Base-by-base conservation (phyloP, 92 coral and sea anemone species). In the Umimayanthus kanabou region DNA sequence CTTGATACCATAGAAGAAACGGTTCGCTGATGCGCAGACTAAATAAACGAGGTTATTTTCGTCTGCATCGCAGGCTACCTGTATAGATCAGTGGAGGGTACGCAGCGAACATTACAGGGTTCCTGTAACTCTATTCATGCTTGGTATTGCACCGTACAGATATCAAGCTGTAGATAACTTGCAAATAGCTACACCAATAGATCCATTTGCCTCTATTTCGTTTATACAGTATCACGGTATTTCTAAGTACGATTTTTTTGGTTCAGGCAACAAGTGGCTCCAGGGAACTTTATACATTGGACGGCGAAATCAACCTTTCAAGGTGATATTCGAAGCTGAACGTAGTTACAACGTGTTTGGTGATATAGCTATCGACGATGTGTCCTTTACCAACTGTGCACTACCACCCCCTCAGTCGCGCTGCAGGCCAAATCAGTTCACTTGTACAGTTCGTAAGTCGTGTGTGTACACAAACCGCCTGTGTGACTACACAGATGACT, bases 401-500 rank as follows among this genome's bases (percentile, higher is more conserved):
- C 85, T 97, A 23, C 99, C 99, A 1, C 99, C 96, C 0, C 89
- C 93, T 26, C 84, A 64, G 23, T 25, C 76, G 10, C 88, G 81
- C 15, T 97, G 99, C 78, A 50, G 81, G 42, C 71, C 80, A 61
- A 85, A 89, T 58, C 94, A 97, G 77, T 93, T 91, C 88, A 91
- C 92, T 18, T 97, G 99, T 75, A 50, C 93, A 9, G 82, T 89
- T 18, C 82, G 96, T 20, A 92, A 92, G 39, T 92, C 99, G 4
- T 97, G 99, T 72, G 89, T 95, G 77, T 87, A 90, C 43, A 80
- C 28, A 4, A 87, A 86, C 73, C 96, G 98, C 10, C 84, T 88
- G 66, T 97, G 99, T 85, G 99, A 97, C 84, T 93, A 77, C 87
- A 97, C 98, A 28, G 99, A 97, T 73, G 99, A 97, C 85, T 97